Evolutionary conservation across 2,888 invertebrate species (phyloP), one percentile per base, ranked within the genome.

Genomic region (Oeneis ivallda): DNA sequence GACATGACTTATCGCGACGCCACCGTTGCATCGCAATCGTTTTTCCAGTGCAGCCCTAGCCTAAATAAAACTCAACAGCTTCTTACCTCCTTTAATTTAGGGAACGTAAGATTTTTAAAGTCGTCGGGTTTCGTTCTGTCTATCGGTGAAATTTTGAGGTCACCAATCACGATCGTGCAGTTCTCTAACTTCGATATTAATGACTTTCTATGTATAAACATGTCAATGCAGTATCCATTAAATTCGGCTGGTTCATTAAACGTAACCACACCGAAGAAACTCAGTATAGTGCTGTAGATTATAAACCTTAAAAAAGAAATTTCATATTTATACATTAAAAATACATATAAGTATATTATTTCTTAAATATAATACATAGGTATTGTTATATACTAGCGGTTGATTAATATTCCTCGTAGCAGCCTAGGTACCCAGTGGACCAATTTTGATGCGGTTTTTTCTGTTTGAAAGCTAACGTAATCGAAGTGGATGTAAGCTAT

Each of bases 111-210:
- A 65, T 93, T 92, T 2, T 85, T 84, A 72, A 93, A 93, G 62
- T 92, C 84, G 0, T 80, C 72, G 10, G 82, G 83, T 1, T 78
- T 71, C 0, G 87, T 73, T 61, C 84, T 85, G 69, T 95, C 94
- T 68, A 97, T 92, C 17, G 96, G 86, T 0, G 94, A 92, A 57
- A 98, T 94, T 72, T 94, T 93, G 1, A 98, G 91, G 73, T 93
- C 94, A 0, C 98, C 98, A 74, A 96, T 94, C 56, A 98, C 94
- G 1, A 98, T 95, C 0, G 85, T 82, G 61, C 91, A 91, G 41
- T 83, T 80, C 15, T 79, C 73, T 26, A 89, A 68, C 5, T 71
- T 71, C 32, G 71, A 72, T 53, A 82, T 70, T 6, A 63, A 62
- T 1, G 66, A 65, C 13, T 75, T 32, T 8, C 68, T 71, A 6